phyloP scores from a whole-genome alignment of 2,113 vertebrate species.

The Gavialis gangeticus region DNA sequence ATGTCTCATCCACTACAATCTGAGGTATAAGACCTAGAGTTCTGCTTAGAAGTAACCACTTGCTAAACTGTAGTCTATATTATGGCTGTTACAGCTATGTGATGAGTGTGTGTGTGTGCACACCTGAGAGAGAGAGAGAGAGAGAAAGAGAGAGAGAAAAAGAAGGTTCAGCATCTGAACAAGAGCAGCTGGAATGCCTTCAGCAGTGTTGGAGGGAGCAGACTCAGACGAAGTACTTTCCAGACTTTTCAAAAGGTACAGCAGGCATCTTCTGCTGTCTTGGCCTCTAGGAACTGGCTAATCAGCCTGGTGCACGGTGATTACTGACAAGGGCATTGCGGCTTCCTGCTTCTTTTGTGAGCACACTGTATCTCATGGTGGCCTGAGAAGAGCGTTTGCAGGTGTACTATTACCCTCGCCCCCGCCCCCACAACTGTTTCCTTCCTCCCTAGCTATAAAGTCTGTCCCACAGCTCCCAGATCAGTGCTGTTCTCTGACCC shows the following conservation, averaged over 20 bases:
- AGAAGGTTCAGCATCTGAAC: neutral
- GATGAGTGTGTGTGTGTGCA: neutral
- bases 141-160: neutral
- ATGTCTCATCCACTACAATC: slow-evolving; percentile 31
- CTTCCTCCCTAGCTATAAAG: neutral
- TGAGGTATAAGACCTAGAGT: neutral
- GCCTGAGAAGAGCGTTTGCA: neutral
- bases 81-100: neutral
- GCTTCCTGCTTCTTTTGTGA: neutral
- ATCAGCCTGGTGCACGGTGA: neutral
- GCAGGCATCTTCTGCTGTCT: neutral
- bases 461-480: neutral
- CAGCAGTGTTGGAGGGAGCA: neutral
- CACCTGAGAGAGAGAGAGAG: neutral
- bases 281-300: neutral
- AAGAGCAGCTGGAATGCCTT: neutral
- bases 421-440: neutral
- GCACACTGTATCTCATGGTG: fast-evolving
- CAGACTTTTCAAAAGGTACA: neutral
- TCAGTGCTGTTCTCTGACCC: neutral
- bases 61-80: slow-evolving; percentile 19
- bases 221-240: neutral
- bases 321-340: neutral
- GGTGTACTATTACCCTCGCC: no score
- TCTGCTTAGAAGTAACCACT: slow-evolving; percentile 51